These are phyloP conservation scores for Megalops cyprinoides DNA, from an alignment of 2,797 vertebrate species.

Conservation along the genomic window DNA sequence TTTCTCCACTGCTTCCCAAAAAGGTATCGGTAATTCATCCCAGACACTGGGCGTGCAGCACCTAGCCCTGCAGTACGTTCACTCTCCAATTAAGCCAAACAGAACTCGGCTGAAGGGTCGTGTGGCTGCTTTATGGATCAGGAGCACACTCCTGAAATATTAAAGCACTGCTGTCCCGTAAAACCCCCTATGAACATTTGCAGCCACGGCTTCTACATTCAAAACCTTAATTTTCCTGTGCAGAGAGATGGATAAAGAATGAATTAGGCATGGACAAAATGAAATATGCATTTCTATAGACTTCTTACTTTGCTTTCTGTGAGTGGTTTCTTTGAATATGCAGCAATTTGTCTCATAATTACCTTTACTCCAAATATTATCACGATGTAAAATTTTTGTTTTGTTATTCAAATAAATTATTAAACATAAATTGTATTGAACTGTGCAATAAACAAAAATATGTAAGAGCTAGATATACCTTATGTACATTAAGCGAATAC, in stretches of 20 bases:
- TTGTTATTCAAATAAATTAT: neutral
- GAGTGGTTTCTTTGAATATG: neutral
- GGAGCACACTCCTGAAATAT: slow-evolving; percentile 21
- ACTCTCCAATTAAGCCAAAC: slow-evolving; percentile 14
- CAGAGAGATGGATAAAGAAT: neutral
- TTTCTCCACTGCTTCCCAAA: neutral
- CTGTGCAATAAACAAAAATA: too few species aligned
- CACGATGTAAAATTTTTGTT: neutral
- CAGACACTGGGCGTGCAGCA: slow-evolving; percentile 18
- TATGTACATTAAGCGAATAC: too few species aligned
- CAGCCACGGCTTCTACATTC: slow-evolving; percentile 6
- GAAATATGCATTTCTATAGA: neutral
- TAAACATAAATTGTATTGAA: too few species aligned
- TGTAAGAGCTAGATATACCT: too few species aligned
- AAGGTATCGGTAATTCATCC: slow-evolving; percentile 15
- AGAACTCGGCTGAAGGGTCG: slow-evolving; percentile 1
- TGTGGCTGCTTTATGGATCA: slow-evolving; percentile 9
- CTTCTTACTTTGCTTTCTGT: neutral
- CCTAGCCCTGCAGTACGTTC: slow-evolving; percentile 6
- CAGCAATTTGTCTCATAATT: neutral
- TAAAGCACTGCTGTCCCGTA: neutral
- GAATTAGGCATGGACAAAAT: neutral
- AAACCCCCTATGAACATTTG: neutral
- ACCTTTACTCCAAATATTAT: neutral
- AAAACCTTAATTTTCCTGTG: slow-evolving; percentile 13